These are phyloP conservation scores for Agrotis segetum DNA, from an alignment of 2,888 invertebrate genomes.

Conservation along the genomic window DNA sequence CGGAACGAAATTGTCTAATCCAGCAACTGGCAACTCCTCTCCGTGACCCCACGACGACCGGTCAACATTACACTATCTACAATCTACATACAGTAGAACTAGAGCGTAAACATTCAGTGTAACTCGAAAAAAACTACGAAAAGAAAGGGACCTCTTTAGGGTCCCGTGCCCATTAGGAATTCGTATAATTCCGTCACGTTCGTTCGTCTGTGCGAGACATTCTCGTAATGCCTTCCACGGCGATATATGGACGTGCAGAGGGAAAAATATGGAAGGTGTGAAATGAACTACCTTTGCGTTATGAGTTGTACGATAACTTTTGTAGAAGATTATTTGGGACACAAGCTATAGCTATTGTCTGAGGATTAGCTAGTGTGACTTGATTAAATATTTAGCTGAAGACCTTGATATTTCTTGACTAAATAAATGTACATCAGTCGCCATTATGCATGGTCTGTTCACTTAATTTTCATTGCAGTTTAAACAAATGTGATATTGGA, in stretches of 20 bases:
- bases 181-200: constrained; percentile 63
- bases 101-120: constrained; percentile 50
- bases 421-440: background rate
- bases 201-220: constrained; percentile 50
- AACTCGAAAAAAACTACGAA: constrained; percentile 39
- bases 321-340: background rate
- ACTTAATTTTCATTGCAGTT: too few relatives aligned
- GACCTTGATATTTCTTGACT: background rate
- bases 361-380: too few relatives aligned
- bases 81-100: constrained; percentile 26
- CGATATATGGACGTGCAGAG: constrained; percentile 34
- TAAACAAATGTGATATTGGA: too few relatives aligned
- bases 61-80: constrained; percentile 22
- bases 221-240: constrained; percentile 41
- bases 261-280: constrained; percentile 18
- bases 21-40: background rate
- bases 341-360: too few relatives aligned
- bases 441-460: too few relatives aligned
- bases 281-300: constrained; percentile 16
- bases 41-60: constrained; percentile 5
- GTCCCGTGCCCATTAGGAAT: constrained; percentile 59
- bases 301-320: constrained; percentile 15
- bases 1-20: constrained; percentile 1
- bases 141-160: constrained; percentile 54
- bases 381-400: background rate